Base-by-base conservation (phyloP, 2,888 invertebrate genomes). In the Drosophila paucipuncta region DNA sequence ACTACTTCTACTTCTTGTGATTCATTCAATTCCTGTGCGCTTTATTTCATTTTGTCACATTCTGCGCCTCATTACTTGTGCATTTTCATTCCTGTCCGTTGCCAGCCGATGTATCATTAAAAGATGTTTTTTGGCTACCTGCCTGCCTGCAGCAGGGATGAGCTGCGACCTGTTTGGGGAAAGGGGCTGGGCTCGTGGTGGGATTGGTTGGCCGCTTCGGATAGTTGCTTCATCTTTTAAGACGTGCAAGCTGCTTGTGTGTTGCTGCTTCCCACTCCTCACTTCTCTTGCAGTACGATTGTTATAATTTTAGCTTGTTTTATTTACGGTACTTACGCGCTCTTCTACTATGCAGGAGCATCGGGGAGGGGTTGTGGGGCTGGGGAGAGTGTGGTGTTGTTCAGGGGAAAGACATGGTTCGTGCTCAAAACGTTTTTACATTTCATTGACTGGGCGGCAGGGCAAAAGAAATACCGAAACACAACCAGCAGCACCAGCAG, bases 351-450 rank as follows among this genome's bases (percentile, higher is more conserved):
- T 53, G 52, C 47, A 49, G 55, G 28, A 53, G 31, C 37, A 41
- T n/a, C 10, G 10, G n/a, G 41, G 55, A 18, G 4, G 28, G 25
- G 25, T 0, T 30, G 10, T 1, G 2, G n/a, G 5, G 13, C 2
- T 39, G 18, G 28, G 25, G 47, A 18, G 18, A 7, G 41, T 3
- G 0, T 4, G 49, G 41, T 47, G 47, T 25, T 47, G 25, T 47
- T 47, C 33, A 16, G 10, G 25, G 28, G 35, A 25, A 57, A 79
- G 77, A 78, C 86, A 89, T 80, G 81, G 87, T 89, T 87, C 87
- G 87, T 87, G 87, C 87, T 87, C 82, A 87, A 87, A 87, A 87
- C 87, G 87, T 86, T 87, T 87, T 87, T 87, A 85, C 89, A 86
- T 86, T 83, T 86, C 85, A 87, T 89, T 80, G 87, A 89, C 81